Percentiles rank a stretch among this genome's conserved stretches.
Evolutionary conservation across 2,888 invertebrate genomes (phyloP).

Genomic region (Pyrochroa serraticornis): DNA sequence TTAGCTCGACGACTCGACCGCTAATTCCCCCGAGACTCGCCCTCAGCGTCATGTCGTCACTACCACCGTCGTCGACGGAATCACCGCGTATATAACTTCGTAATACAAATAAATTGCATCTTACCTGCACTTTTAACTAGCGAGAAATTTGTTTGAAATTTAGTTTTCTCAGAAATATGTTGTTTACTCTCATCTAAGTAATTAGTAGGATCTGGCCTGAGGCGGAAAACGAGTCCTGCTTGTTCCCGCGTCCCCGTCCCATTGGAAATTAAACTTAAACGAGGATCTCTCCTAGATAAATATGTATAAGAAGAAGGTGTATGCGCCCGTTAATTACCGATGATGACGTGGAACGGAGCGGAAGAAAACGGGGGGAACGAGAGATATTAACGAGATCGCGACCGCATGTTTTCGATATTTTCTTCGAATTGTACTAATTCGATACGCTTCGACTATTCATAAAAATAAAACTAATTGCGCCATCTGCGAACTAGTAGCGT

Average conservation of each 20-base stretch:
- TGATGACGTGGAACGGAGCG: conserved; percentile 14
- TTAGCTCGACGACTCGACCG: too few species aligned
- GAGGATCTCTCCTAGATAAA: conserved; percentile 50
- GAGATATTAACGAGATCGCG: too few species aligned
- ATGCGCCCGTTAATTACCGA: conserved; percentile 41
- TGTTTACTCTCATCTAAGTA: conserved; percentile 52
- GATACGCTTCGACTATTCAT: too few species aligned
- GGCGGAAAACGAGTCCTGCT: conserved; percentile 44
- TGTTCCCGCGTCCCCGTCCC: conserved; percentile 23
- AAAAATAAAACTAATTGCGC: too few species aligned
- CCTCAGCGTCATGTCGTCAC: too few species aligned
- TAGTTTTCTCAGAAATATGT: conserved; percentile 54
- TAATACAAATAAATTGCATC: conserved; percentile 49
- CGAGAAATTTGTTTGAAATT: conserved; percentile 53
- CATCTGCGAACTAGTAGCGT: too few species aligned
- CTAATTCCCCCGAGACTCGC: too few species aligned
- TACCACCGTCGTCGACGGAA: too few species aligned
- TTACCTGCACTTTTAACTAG: conserved; percentile 52
- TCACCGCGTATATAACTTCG: conserved; percentile 25
- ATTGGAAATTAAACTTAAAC: conserved; percentile 53
- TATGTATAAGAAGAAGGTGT: conserved; percentile 47
- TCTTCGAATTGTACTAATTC: too few species aligned
- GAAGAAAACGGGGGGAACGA: too few species aligned
- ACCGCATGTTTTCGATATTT: too few species aligned
- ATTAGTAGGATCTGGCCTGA: conserved; percentile 50